Percentiles rank a stretch among this genome's conserved stretches.
phyloP scores from a whole-genome alignment of 1,140 invertebrate species.

The Telenomus remus region DNA sequence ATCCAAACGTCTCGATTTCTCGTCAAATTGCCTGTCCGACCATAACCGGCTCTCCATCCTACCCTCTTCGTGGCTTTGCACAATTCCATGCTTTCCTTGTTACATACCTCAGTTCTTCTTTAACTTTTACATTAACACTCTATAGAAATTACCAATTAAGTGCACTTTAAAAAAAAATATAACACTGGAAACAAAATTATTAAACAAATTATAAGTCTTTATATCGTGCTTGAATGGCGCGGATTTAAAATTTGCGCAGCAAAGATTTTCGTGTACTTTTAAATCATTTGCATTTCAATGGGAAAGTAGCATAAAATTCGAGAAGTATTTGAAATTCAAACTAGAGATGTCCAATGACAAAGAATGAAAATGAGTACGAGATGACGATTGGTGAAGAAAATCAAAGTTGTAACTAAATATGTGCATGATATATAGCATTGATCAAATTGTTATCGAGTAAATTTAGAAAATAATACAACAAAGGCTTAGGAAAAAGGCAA shows the following conservation, averaged over 20 bases:
- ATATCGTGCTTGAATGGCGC: neutral
- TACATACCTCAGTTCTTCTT: conserved; percentile 27
- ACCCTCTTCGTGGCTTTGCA: conserved; percentile 17
- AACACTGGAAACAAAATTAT: too few relatives aligned
- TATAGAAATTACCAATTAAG: conserved; percentile 27
- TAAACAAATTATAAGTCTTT: too few relatives aligned
- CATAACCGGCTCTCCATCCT: conserved; percentile 50
- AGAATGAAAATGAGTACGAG: conserved; percentile 37
- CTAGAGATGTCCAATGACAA: conserved; percentile 32
- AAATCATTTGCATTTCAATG: conserved; percentile 42
- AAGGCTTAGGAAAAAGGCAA: conserved; percentile 49
- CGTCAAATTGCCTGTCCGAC: conserved; percentile 42
- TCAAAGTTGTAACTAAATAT: too few relatives aligned
- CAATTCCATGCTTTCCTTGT: conserved; percentile 51
- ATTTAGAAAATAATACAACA: too few relatives aligned
- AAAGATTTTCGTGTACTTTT: conserved; percentile 24
- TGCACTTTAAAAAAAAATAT: too few relatives aligned
- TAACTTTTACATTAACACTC: conserved; percentile 33
- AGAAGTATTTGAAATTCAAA: conserved; percentile 52
- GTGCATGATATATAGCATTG: too few relatives aligned
- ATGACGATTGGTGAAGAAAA: conserved; percentile 47
- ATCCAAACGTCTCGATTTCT: conserved; percentile 50
- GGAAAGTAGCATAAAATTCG: conserved; percentile 39
- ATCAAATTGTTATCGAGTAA: too few relatives aligned
- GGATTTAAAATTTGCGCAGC: conserved; percentile 20